Percentiles rank a stretch among this genome's conserved stretches.
These are phyloP conservation scores for Ancistrus triradiatus DNA, from an alignment of 2,113 vertebrate genomes.

Conservation along the genomic window DNA sequence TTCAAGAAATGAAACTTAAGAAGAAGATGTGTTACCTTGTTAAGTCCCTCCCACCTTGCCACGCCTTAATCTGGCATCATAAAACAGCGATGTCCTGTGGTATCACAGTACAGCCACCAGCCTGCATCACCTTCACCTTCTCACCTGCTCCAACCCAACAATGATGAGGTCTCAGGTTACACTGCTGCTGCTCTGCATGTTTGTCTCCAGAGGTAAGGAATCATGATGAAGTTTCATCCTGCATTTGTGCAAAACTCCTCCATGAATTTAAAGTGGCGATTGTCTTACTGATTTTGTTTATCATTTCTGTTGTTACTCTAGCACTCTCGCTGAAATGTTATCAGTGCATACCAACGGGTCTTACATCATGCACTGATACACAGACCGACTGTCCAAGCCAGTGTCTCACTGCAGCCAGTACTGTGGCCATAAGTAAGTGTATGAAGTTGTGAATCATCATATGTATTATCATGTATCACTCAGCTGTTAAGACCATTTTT, in stretches of 20 bases:
- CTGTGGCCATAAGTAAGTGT: slow-evolving; percentile 2
- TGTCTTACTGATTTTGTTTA: not conserved
- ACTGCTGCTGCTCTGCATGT: not conserved
- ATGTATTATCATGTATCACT: too few species aligned
- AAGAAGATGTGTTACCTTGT: too few species aligned
- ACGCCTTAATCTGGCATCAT: too few species aligned
- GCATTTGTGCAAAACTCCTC: too few species aligned
- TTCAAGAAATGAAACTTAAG: too few species aligned
- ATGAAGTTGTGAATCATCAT: too few species aligned
- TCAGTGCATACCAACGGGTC: not conserved
- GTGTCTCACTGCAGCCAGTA: not conserved
- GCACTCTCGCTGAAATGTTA: slow-evolving; percentile 1
- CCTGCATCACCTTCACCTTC: too few species aligned
- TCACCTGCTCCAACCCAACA: not conserved
- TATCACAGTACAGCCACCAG: too few species aligned
- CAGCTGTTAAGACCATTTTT: too few species aligned
- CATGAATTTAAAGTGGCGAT: not conserved
- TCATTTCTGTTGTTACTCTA: too few species aligned
- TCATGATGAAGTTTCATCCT: not conserved
- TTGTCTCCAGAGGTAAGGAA: slow-evolving; percentile 8
- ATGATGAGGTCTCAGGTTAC: not conserved
- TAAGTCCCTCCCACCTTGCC: too few species aligned
- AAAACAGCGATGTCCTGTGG: too few species aligned
- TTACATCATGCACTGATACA: not conserved
- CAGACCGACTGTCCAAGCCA: not conserved